Percentiles rank a stretch among this genome's conserved stretches.
phyloP scores from a whole-genome alignment of 2,113 vertebrate species.

The Mohoua ochrocephala region DNA sequence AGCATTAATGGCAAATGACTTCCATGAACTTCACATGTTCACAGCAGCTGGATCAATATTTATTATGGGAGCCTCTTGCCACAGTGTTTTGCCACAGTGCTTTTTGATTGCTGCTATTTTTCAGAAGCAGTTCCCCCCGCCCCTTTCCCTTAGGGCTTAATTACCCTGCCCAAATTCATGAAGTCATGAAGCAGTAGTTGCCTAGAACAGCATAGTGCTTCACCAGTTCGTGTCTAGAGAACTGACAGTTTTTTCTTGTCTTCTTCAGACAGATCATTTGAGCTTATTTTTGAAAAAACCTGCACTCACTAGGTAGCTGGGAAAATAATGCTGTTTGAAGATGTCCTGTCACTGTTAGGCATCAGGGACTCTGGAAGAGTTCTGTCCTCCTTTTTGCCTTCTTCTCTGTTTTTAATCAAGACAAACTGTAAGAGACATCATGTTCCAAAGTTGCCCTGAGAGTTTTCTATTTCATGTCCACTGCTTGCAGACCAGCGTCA shows the following conservation, averaged over 20 bases:
- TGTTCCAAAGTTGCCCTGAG: background rate
- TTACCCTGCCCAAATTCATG: background rate
- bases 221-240: background rate
- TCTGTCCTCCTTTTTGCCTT: background rate
- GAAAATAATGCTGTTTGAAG: background rate
- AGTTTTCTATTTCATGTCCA: background rate
- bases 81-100: background rate
- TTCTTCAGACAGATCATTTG: background rate
- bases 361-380: background rate
- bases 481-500: background rate
- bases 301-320: background rate
- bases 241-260: background rate
- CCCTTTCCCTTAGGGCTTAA: background rate
- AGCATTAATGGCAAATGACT: constrained; percentile 1
- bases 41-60: constrained; percentile 8
- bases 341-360: background rate
- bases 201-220: background rate
- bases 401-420: background rate
- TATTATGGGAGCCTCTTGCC: background rate
- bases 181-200: background rate
- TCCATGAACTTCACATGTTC: constrained; percentile 3
- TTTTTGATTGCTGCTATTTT: constrained; percentile 25
- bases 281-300: background rate
- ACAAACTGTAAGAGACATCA: background rate
- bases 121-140: background rate